These are phyloP conservation scores for Tokudaia tokunoshimensis DNA, from an alignment of 2,797 vertebrate genomes.

Conservation along the genomic window DNA sequence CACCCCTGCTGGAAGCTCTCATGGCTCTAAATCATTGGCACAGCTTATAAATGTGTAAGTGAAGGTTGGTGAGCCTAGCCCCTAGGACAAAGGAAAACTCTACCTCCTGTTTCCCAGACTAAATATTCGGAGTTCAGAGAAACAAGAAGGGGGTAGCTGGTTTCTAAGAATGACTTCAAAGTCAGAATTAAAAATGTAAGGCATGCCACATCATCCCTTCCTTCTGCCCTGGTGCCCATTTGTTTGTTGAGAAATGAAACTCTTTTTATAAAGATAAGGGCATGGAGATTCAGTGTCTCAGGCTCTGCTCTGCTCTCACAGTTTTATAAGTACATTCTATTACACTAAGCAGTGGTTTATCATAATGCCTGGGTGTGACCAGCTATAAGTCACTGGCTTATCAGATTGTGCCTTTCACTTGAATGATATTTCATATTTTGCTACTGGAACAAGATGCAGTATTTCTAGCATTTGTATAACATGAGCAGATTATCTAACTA, in stretches of 20 bases:
- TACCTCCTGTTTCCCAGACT: not conserved
- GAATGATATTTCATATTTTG: constrained; percentile 31
- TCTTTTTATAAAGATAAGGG: constrained; percentile 44
- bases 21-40: not conserved
- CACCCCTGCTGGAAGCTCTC: not conserved
- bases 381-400: constrained; percentile 30
- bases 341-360: constrained; percentile 48
- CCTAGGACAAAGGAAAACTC: not conserved
- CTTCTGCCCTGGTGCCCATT: not conserved
- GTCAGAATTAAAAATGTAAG: not conserved
- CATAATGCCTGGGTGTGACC: constrained; percentile 5
- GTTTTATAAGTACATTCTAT: constrained; percentile 41
- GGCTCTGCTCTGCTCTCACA: not conserved
- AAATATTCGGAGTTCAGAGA: not conserved
- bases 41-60: not conserved
- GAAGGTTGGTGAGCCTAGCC: not conserved
- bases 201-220: not conserved
- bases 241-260: constrained; percentile 30
- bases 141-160: not conserved
- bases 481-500: not conserved
- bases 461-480: not conserved
- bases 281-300: not conserved
- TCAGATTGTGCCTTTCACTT: constrained; percentile 47
- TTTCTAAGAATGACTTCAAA: not conserved
- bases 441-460: not conserved